Evolutionary conservation across 2,113 vertebrate species (phyloP).

Genomic region (Stomatorhinus ivindoensis): DNA sequence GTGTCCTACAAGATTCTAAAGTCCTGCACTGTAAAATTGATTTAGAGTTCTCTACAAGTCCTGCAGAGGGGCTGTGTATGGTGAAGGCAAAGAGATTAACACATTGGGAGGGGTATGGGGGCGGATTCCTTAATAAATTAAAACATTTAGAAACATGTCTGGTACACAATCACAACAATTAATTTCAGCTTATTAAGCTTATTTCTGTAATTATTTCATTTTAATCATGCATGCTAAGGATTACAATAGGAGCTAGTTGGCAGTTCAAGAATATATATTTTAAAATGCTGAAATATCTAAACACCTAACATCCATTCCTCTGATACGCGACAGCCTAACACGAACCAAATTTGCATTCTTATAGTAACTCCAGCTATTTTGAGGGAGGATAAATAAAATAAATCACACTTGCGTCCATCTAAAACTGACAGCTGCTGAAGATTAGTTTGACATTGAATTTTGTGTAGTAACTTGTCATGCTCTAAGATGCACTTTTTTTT

Average conservation of each 20-base stretch:
- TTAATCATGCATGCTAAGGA: slow-evolving; percentile 99
- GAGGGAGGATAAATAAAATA: slow-evolving; percentile 54
- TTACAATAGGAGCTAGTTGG: slow-evolving; percentile 84
- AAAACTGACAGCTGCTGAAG: slow-evolving; percentile 47
- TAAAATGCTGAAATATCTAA: slow-evolving; percentile 79
- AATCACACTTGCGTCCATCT: slow-evolving; percentile 51
- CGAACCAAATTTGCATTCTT: slow-evolving; percentile 90
- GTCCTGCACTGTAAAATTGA: slow-evolving; percentile 75
- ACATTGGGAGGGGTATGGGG: slow-evolving; percentile 51
- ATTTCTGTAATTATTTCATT: slow-evolving; percentile 77
- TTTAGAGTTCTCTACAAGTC: slow-evolving; percentile 74
- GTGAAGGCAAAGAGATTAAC: slow-evolving; percentile 85
- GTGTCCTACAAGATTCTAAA: slow-evolving; percentile 86
- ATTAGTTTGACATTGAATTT: slow-evolving; percentile 49
- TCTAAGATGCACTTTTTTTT: slow-evolving; percentile 59
- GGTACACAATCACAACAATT: slow-evolving; percentile 98
- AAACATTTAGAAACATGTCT: slow-evolving; percentile 98
- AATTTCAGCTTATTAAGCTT: slow-evolving; percentile 82
- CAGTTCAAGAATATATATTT: slow-evolving; percentile 67
- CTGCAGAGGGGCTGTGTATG: slow-evolving; percentile 93
- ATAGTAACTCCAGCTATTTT: slow-evolving; percentile 75
- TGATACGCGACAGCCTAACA: slow-evolving; percentile 94
- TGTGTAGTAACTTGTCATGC: slow-evolving; percentile 58
- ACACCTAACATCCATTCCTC: slow-evolving; percentile 98
- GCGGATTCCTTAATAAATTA: slow-evolving; percentile 79